Base-by-base conservation (phyloP, 1,140 invertebrate genomes). In the Hylaeus volcanicus region DNA sequence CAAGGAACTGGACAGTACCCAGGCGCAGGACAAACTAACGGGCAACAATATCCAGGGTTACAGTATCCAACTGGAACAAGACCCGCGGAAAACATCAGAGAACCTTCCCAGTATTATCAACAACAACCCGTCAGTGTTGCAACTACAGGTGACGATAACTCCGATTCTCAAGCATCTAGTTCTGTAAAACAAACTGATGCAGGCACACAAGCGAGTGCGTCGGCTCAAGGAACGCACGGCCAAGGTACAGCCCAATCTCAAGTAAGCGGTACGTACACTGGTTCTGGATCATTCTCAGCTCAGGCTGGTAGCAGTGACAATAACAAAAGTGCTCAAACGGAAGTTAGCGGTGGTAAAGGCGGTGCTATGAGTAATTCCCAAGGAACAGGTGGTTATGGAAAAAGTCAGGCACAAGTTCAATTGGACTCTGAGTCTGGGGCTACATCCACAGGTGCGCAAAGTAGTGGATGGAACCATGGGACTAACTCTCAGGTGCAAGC, bases 401-500 rank as follows among this genome's bases (percentile, higher is more conserved):
- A 96, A 90, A 96, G 96, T 63, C 96, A 97, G 92, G 94, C 96
- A 1, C 96, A 96, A 92, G 96, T 97, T 3, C 94, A 96, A 89
- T 90, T 97, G 0, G 95, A 96, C 72, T 94, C 95, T 14, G 95
- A 96, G 83, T 96, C 95, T 9, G 97, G 96, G 11, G 95, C 95
- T 6, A 96, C 96, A 1, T 94, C 95, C 66, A 96, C 96, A 8
- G 95, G 95, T 71, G 96, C 96, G 2, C 96, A 97, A 90, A 97
- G 95, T 84, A 95, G 95, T 74, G 96, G 96, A 5, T 93, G 94
- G 87, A 95, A 96, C 87, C 96, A 97, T 87, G 96, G 96, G 15
- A 96, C 96, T 1, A 96, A 96, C 90, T 95, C 95, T 8, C 96
- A 97, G 93, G 96, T 97, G 6, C 95, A 96, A 94, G 96, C 96